Percentiles rank a stretch among this genome's conserved stretches.
These are phyloP conservation scores for Apteryx mantelli DNA, from an alignment of 2,113 vertebrate genomes.

Conservation along the genomic window DNA sequence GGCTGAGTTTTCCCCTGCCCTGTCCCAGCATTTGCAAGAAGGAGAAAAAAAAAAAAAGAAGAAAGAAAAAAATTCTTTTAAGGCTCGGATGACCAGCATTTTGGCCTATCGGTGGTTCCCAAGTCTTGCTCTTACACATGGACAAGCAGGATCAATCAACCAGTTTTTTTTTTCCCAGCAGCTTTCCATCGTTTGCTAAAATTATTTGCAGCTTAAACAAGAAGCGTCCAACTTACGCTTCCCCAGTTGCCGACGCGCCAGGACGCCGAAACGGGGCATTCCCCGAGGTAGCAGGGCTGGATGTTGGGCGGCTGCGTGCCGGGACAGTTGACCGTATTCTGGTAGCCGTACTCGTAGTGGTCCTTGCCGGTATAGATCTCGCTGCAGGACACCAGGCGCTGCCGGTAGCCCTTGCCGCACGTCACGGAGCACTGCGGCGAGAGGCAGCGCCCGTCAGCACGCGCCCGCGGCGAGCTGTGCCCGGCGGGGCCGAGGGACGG, in stretches of 20 bases:
- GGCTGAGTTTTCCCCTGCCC: neutral
- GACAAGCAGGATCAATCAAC: neutral
- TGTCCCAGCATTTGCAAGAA: neutral
- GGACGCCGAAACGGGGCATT: slow-evolving; percentile 79
- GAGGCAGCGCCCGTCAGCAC: neutral
- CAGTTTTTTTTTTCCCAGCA: no score
- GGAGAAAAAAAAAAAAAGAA: accelerated
- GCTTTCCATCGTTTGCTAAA: neutral
- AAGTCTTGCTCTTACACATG: neutral
- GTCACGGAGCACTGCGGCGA: slow-evolving; percentile 89
- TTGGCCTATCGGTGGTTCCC: neutral
- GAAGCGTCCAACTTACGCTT: slow-evolving; percentile 78
- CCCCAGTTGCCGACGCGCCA: slow-evolving; percentile 96
- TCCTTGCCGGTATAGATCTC: slow-evolving; percentile 92
- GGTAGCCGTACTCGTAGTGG: slow-evolving; percentile 93
- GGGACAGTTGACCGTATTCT: slow-evolving; percentile 87
- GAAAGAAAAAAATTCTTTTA: neutral
- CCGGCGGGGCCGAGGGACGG: neutral
- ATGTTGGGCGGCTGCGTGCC: slow-evolving; percentile 88
- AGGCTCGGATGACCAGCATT: neutral
- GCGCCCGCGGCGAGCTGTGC: accelerated
- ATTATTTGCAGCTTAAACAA: accelerated
- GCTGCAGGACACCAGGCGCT: slow-evolving; percentile 93
- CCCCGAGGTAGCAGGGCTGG: slow-evolving; percentile 83
- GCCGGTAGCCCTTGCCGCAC: slow-evolving; percentile 91